Conservation (phyloP, 2,888 invertebrate species). For the Halictus quadricinctus region DNA sequence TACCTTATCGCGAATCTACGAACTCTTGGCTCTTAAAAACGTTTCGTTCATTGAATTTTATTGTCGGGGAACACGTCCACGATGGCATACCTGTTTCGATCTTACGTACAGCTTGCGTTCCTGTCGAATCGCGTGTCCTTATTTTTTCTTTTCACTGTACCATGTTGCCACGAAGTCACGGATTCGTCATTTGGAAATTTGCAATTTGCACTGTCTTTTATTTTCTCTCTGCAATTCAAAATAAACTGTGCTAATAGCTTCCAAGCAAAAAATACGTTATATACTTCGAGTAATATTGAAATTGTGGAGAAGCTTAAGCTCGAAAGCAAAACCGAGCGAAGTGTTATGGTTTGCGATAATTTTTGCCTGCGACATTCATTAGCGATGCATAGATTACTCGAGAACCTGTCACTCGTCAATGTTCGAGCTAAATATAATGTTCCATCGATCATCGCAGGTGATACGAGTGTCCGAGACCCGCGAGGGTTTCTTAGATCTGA, state of each 20-base stretch:
- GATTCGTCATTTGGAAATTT: too few species aligned
- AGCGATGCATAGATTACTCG: not conserved
- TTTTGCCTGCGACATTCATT: not conserved
- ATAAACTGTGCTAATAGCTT: too few species aligned
- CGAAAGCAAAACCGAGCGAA: not conserved
- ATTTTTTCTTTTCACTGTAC: not conserved
- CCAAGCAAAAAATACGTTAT: too few species aligned
- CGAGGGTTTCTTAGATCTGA: slow-evolving; percentile 91
- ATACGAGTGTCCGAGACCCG: slow-evolving; percentile 90
- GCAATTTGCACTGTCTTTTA: too few species aligned
- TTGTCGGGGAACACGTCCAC: not conserved
- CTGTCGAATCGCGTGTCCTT: not conserved
- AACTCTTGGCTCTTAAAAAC: not conserved
- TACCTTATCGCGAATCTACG: too few species aligned
- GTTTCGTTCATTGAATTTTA: not conserved
- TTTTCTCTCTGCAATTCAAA: too few species aligned
- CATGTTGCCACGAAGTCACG: too few species aligned
- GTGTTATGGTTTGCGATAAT: not conserved
- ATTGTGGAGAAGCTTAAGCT: too few species aligned
- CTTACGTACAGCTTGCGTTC: not conserved
- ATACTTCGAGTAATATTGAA: too few species aligned
- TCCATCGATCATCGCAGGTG: slow-evolving; percentile 84
- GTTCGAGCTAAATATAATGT: not conserved
- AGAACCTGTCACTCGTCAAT: not conserved
- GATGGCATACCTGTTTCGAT: not conserved